Evolutionary conservation across 2,113 vertebrate species (phyloP).

Genomic region (Seriola aureovittata): DNA sequence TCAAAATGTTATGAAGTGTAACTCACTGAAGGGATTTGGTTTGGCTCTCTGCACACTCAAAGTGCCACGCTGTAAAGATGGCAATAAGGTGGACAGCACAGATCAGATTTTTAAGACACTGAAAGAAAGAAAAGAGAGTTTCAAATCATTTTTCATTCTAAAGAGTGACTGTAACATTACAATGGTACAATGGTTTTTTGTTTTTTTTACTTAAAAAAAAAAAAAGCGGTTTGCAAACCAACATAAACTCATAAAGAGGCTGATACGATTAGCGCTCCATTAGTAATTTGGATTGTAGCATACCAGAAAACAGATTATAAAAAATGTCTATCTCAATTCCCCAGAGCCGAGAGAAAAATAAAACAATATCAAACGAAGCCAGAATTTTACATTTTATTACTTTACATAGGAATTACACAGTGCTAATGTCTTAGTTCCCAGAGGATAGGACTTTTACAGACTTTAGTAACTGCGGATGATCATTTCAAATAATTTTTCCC

Average conservation of each 20-base stretch:
- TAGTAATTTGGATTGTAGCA: neutral
- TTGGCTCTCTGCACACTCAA: neutral
- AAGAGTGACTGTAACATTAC: neutral
- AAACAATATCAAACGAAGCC: neutral
- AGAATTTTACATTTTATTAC: neutral
- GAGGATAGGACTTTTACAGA: neutral
- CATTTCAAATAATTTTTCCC: neutral
- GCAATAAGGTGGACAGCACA: neutral
- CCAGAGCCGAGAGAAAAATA: too few relatives aligned
- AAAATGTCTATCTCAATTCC: too few relatives aligned
- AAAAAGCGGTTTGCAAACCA: neutral
- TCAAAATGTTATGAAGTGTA: conserved; percentile 8
- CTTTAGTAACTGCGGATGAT: neutral
- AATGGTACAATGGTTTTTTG: too few relatives aligned
- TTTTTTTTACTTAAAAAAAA: neutral
- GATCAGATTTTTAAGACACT: neutral
- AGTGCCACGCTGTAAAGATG: neutral
- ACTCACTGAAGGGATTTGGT: neutral
- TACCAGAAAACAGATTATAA: too few relatives aligned
- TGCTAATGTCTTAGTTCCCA: neutral
- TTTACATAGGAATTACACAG: neutral
- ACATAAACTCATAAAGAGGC: too few relatives aligned
- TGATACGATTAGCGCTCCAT: neutral
- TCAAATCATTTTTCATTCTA: neutral
- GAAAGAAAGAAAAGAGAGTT: neutral